Evolutionary conservation across 2,797 vertebrate genomes (phyloP).

Genomic region (Eidolon dupreanum): DNA sequence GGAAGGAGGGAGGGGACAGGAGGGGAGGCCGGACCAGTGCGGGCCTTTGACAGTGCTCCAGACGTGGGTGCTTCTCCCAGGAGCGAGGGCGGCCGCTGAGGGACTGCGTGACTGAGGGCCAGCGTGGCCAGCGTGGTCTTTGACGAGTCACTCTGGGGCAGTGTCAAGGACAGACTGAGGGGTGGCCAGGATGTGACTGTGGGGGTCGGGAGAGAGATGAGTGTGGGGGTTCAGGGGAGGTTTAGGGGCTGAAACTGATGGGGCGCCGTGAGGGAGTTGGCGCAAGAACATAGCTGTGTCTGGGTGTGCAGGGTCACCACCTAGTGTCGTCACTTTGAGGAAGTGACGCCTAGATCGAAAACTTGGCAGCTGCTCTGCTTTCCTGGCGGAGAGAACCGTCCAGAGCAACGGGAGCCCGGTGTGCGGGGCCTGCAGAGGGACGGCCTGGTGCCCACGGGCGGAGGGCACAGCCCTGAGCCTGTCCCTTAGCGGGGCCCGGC

Average conservation of each 20-base stretch:
- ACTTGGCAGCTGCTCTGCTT: background rate
- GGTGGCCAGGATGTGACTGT: fast-evolving
- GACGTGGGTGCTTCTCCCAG: background rate
- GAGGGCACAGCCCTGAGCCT: background rate
- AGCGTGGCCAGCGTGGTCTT: background rate
- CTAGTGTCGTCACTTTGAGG: background rate
- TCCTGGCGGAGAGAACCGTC: background rate
- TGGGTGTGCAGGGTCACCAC: background rate
- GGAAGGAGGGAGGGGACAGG: background rate
- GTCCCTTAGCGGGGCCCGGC: fast-evolving
- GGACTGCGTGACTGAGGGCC: background rate
- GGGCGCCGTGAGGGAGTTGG: background rate
- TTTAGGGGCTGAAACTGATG: background rate
- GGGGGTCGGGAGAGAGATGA: background rate
- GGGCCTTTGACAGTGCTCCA: background rate
- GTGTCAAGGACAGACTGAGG: too few species aligned
- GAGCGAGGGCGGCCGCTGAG: background rate
- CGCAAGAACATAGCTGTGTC: background rate
- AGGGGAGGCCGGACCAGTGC: too few species aligned
- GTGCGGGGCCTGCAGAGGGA: fast-evolving
- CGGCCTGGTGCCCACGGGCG: too few species aligned
- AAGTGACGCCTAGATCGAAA: fast-evolving
- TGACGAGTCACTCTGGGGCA: background rate
- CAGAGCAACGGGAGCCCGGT: fast-evolving
- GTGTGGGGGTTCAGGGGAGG: background rate